These are phyloP conservation scores for Rhinopomastus cyanomelas DNA, from an alignment of 2,113 vertebrate genomes.

Conservation along the genomic window DNA sequence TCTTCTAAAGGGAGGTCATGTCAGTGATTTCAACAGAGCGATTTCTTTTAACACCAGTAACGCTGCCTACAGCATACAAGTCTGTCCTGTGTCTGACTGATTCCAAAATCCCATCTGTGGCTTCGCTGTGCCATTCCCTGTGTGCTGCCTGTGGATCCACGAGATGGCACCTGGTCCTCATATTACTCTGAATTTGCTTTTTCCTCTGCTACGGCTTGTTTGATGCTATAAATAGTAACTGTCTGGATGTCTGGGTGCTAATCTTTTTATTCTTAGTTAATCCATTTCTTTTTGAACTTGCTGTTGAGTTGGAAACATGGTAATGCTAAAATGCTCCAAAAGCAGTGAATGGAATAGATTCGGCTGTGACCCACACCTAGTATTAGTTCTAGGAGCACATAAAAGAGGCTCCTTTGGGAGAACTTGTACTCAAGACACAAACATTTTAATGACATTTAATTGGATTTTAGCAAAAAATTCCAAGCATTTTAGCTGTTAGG, in stretches of 20 bases:
- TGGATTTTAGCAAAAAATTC: neutral
- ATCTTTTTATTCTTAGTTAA: neutral
- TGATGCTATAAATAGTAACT: neutral
- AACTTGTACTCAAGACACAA: neutral
- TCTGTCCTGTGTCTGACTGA: neutral
- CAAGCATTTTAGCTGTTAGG: neutral
- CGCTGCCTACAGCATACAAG: neutral
- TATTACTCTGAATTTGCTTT: neutral
- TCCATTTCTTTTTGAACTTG: neutral
- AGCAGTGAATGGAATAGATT: neutral
- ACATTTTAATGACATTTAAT: neutral
- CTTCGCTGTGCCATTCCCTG: neutral
- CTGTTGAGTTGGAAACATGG: neutral
- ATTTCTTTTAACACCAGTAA: neutral
- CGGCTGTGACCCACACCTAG: neutral
- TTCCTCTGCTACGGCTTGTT: neutral
- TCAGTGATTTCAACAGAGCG: neutral
- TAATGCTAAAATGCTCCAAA: neutral
- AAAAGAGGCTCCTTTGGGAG: neutral
- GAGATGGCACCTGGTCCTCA: constrained; percentile 15
- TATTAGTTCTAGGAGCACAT: neutral
- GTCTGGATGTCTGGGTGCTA: neutral
- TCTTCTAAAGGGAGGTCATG: neutral
- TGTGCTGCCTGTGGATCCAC: neutral
- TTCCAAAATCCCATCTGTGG: fast-evolving